Conservation (phyloP, 1,140 invertebrate species). For the Papilio glaucus region DNA sequence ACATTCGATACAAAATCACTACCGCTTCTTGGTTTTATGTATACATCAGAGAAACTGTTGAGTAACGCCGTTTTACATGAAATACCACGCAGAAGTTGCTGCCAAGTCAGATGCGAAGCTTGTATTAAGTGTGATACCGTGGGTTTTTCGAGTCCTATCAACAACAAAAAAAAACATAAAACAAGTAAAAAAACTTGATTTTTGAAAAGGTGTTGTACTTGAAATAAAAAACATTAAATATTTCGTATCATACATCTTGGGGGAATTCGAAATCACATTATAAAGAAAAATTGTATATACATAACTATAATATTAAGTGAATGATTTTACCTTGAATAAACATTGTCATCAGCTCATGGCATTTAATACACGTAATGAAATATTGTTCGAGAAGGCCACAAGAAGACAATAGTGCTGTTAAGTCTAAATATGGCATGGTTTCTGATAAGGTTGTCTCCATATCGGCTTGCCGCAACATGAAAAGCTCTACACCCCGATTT, state of each 20-base stretch:
- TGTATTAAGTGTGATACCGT: slow-evolving; percentile 86
- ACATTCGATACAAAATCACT: slow-evolving; percentile 78
- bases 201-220: too few species aligned
- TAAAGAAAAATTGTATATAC: neutral
- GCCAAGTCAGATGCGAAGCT: slow-evolving; percentile 85
- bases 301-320: too few species aligned
- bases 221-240: too few species aligned
- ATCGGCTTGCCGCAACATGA: slow-evolving; percentile 81
- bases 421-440: slow-evolving; percentile 72
- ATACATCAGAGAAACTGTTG: slow-evolving; percentile 87
- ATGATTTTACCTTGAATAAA: slow-evolving; percentile 73
- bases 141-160: slow-evolving; percentile 83
- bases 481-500: slow-evolving; percentile 98
- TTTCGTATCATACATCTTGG: too few species aligned
- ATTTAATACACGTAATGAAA: slow-evolving; percentile 67
- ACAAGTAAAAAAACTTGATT: neutral
- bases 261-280: too few species aligned
- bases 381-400: slow-evolving; percentile 68
- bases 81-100: slow-evolving; percentile 86
- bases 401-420: slow-evolving; percentile 70
- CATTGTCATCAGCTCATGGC: slow-evolving; percentile 73
- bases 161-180: slow-evolving; percentile 43
- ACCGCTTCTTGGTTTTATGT: slow-evolving; percentile 85
- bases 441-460: slow-evolving; percentile 64
- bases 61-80: slow-evolving; percentile 81